These are phyloP conservation scores for Syngnathus acus DNA, from an alignment of 2,797 vertebrate genomes.

Conservation along the genomic window DNA sequence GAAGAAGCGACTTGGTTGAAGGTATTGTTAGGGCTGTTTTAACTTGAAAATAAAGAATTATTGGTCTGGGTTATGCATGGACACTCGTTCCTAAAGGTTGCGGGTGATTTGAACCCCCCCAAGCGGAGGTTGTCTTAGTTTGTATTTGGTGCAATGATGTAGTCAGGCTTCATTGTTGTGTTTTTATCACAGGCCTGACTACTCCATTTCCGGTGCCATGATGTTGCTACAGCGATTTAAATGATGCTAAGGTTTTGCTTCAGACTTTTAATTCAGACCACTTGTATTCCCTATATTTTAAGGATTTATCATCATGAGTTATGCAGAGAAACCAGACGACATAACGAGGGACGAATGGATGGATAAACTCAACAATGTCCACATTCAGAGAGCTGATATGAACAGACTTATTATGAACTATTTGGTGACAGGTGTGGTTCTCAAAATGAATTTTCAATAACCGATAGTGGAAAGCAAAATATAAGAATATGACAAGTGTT, in stretches of 20 bases:
- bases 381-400: constrained; percentile 98
- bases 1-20: constrained; percentile 45
- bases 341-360: constrained; percentile 98
- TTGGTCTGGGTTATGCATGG: background rate
- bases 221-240: background rate
- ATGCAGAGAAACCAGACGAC: constrained; percentile 95
- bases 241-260: background rate
- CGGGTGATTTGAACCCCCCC: background rate
- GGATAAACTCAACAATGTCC: constrained; percentile 97
- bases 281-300: background rate
- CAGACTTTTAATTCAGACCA: background rate
- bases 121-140: constrained; percentile 36
- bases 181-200: constrained; percentile 45
- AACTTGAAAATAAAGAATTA: background rate
- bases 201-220: too few species aligned
- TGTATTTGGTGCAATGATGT: constrained; percentile 30
- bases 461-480: background rate
- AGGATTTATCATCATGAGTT: constrained; percentile 86
- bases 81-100: background rate
- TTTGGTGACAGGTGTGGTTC: constrained; percentile 84
- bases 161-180: constrained; percentile 59
- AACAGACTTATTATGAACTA: constrained; percentile 99
- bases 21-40: constrained; percentile 39
- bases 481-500: background rate
- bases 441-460: background rate